These are phyloP conservation scores for Tautogolabrus adspersus DNA, from an alignment of 2,113 vertebrate genomes.

Conservation along the genomic window DNA sequence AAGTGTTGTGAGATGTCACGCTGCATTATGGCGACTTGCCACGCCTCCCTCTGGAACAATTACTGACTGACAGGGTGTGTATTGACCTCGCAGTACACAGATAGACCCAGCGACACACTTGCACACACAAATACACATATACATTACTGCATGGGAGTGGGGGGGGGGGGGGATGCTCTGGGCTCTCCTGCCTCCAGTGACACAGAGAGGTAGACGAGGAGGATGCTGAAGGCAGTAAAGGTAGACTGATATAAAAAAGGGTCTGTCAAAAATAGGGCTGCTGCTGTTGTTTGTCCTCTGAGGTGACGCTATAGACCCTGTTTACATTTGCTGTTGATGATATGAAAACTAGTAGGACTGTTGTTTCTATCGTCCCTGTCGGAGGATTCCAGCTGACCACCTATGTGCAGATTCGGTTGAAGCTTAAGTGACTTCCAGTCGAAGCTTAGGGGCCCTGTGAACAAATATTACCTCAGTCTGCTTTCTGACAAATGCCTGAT, in stretches of 20 bases:
- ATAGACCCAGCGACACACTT: slow-evolving; percentile 32
- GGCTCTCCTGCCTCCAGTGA: not conserved
- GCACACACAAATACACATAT: slow-evolving; percentile 7
- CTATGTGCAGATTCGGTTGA: too few species aligned
- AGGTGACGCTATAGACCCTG: not conserved
- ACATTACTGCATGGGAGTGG: not conserved
- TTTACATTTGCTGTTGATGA: not conserved
- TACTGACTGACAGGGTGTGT: slow-evolving; percentile 70
- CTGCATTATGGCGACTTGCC: slow-evolving; percentile 63
- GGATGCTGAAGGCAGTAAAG: slow-evolving; percentile 14
- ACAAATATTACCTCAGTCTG: too few species aligned
- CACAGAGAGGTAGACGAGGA: not conserved
- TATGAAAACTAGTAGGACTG: too few species aligned
- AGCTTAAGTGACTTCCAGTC: too few species aligned
- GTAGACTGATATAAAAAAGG: slow-evolving; percentile 36
- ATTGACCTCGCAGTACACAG: slow-evolving; percentile 59
- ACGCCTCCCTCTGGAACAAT: slow-evolving; percentile 74
- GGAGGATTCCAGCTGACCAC: too few species aligned
- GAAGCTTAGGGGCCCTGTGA: too few species aligned
- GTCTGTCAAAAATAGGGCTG: slow-evolving; percentile 40
- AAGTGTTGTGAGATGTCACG: slow-evolving; percentile 66
- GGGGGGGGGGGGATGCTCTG: not conserved
- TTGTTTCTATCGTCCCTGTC: not conserved
- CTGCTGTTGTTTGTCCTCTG: slow-evolving; percentile 44
- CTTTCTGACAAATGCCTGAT: too few species aligned